Evolutionary conservation across 1,140 invertebrate genomes (phyloP).

Genomic region (Elysia chlorotica): DNA sequence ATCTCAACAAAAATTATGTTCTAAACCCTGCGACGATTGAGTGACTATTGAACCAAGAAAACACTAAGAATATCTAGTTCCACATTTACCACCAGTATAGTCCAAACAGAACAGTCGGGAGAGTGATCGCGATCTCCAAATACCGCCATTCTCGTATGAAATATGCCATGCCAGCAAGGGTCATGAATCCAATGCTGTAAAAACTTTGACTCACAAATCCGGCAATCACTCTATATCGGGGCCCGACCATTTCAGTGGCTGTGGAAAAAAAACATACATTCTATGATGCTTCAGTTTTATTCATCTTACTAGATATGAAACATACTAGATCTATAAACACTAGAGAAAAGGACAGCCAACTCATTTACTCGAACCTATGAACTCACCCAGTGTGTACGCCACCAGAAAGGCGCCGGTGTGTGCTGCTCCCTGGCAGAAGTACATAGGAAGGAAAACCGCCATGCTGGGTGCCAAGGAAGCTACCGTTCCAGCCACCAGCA

Average conservation of each 20-base stretch:
- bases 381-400: too few species aligned
- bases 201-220: constrained; percentile 76
- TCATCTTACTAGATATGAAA: too few species aligned
- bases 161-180: constrained; percentile 69
- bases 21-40: too few species aligned
- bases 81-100: constrained; percentile 62
- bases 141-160: constrained; percentile 74
- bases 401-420: constrained; percentile 37
- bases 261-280: too few species aligned
- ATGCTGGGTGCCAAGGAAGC: constrained; percentile 30
- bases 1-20: too few species aligned
- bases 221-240: constrained; percentile 69
- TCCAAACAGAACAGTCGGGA: constrained; percentile 74
- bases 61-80: too few species aligned
- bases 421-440: constrained; percentile 36
- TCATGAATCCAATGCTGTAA: constrained; percentile 74
- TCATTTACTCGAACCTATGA: too few species aligned
- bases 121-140: constrained; percentile 76
- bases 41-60: too few species aligned
- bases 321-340: too few species aligned
- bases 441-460: constrained; percentile 34
- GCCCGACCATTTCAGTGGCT: constrained; percentile 57
- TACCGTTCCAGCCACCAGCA: constrained; percentile 30
- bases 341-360: too few species aligned
- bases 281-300: too few species aligned